A percentile compares a stretch with the other conserved stretches of the same genome.
Evolutionary conservation across 2,797 vertebrate genomes (phyloP).

Genomic region (Loris lydekkerianus): DNA sequence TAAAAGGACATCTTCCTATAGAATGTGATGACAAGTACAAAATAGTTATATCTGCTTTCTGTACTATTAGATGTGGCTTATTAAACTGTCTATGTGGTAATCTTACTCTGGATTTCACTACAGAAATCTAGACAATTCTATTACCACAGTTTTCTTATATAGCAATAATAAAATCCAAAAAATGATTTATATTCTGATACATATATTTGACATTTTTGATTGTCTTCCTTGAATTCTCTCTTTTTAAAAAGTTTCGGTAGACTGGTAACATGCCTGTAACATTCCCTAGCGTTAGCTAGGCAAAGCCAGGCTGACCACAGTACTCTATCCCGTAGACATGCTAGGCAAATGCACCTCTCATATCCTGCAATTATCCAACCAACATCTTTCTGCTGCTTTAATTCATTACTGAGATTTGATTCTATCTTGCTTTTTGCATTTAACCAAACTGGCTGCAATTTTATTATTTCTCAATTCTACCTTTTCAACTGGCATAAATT

Average conservation of each 20-base stretch:
- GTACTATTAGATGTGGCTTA: neutral
- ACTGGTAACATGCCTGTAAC: conserved; percentile 18
- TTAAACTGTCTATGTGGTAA: neutral
- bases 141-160: neutral
- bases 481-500: conserved; percentile 15
- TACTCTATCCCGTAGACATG: neutral
- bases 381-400: conserved; percentile 37
- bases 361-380: neutral
- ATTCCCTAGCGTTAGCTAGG: neutral
- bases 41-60: neutral
- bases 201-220: conserved; percentile 33
- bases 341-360: neutral
- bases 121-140: conserved; percentile 31
- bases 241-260: neutral
- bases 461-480: conserved; percentile 19
- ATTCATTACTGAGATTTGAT: conserved; percentile 33
- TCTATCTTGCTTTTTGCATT: conserved; percentile 47
- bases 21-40: neutral
- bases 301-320: neutral
- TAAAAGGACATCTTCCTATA: neutral
- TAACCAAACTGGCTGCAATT: conserved; percentile 34
- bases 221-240: conserved; percentile 37
- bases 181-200: neutral
- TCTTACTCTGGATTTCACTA: conserved; percentile 11
- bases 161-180: conserved; percentile 31